Base-by-base conservation (phyloP, 2,113 vertebrate genomes). In the Mobula birostris region DNA sequence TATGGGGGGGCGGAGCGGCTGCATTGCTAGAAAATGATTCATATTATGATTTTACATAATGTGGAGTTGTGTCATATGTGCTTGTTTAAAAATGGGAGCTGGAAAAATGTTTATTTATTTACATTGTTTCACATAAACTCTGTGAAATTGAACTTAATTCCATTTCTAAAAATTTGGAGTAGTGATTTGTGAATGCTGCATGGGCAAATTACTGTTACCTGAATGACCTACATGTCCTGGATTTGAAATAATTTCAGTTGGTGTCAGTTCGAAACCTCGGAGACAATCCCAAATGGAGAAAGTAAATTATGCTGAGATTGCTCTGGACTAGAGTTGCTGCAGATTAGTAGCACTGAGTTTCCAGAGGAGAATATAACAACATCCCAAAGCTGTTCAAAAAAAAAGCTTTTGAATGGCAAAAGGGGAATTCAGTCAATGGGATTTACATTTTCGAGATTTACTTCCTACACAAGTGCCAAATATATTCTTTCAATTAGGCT, bases 221-320 rank as follows among this genome's bases (percentile, higher is more conserved):
- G 17, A 74, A 74, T 74, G 17, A 29, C 68, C 70, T 93, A 1
- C 90, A 76, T 74, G 70, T 76, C 48, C 19, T 93, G 17, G 21
- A 74, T 70, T 74, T 56, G 91, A 93, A 74, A 93, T 56, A 19
- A 72, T 74, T 93, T 76, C 36, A 93, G 56, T 17, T 27, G 21
- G 66, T 74, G 24, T 93, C 36, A 19, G 66, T 48, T 93, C 68
- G 72, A 93, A 93, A 93, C 36, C 90, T 48, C 40, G 74, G 32
- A 72, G 63, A 74, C 36, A 70, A 11, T 74, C 91, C 27, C 70
- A 93, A 88, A 92, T 72, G 32, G 61, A 70, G 8, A 14, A 68
- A 32, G 72, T 92, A 40, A 92, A 92, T 92, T 24, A 40, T 68
- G n/a, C 8, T 92, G n/a, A 90, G n/a, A 66, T 90, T 90, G 58